Base-by-base conservation (phyloP, 2,797 vertebrate genomes). In the Centroberyx gerrardi region DNA sequence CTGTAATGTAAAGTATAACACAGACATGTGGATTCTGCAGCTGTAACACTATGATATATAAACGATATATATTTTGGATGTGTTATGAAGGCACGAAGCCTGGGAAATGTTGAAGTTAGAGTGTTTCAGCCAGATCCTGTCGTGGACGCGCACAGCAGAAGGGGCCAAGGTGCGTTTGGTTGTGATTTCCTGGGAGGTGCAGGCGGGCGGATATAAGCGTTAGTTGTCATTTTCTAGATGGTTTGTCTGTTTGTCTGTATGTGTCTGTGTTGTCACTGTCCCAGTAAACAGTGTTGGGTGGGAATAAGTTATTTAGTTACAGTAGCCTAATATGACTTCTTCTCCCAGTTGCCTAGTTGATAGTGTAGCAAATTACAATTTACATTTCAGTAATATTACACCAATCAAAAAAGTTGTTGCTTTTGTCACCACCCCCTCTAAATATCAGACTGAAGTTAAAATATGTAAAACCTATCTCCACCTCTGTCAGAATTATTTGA, bases 131-230 rank as follows among this genome's bases (percentile, higher is more conserved):
- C 81, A 85, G 85, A 85, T 36, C 22, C 22, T 22, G 22, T 22
- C 22, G 22, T 22, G 22, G 22, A 22, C 22, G 22, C 22, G 22
- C 22, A 22, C 22, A 27, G 69, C 76, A 69, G 76, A 60, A 86
- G 81, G 83, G 69, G 84, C 38, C 72, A 72, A 81, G 76, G 80
- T 68, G 72, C 62, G 38, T 68, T 61, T 72, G 82, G 72, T 77
- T 73, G 81, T 67, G 67, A 74, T 86, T 84, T 90, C 87, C 86
- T 81, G 78, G 61, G 74, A 62, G 69, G 78, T 67, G 75, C 27
- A 59, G 42, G 72, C 61, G 61, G 64, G 73, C 64, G 74, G 46
- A 75, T 22, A 66, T 13, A 53, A 8, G 6, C 33, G 33, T 36
- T 36, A 36, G 22, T 1, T 22, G 22, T 22, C 22, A 22, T 22